Evolutionary conservation across 2,113 vertebrate species (phyloP), one percentile per base, ranked within the genome.

Genomic region (Atherinomorus stipes): DNA sequence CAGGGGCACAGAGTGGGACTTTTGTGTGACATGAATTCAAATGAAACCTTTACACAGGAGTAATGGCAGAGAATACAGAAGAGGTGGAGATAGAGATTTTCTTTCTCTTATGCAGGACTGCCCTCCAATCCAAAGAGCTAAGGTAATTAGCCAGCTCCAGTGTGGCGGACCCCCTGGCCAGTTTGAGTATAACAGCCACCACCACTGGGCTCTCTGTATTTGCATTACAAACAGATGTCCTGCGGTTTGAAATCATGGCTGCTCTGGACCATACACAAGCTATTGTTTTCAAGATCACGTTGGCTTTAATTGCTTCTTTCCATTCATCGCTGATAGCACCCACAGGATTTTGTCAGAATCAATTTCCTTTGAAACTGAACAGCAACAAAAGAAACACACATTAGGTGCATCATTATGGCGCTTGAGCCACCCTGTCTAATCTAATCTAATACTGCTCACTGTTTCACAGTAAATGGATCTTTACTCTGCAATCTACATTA

Each of bases 11-110:
- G 82, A 85, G 84, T 80, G 86, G 89, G 83, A 89, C 85, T 85
- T 77, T 71, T 81, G 81, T 89, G 90, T 91, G 92, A 92, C 89
- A 83, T 84, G 85, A 92, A 92, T 93, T 88, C 86, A 90, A 90
- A 93, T 92, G 89, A 84, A 90, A 89, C 80, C 83, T 84, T 84
- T 81, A 81, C 85, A 79, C 71, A 42, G 71, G 82, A 52, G 81
- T 52, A 84, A 76, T 42, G 75, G 63, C 57, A 70, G 70, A 45
- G 44, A 78, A 87, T 81, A 87, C 51, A 85, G 81, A 81, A 61
- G 58, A 75, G 82, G 67, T 31, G 53, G 75, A 62, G 18, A 68
- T 75, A 66, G 71, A 78, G 71, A 63, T 65, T 80, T 79, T 81
- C 45, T 72, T 56, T 65, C 54, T 81, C 60, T 80, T 59, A 50